Base-by-base conservation (phyloP, 2,888 invertebrate genomes). In the Drosophila multiciliata region DNA sequence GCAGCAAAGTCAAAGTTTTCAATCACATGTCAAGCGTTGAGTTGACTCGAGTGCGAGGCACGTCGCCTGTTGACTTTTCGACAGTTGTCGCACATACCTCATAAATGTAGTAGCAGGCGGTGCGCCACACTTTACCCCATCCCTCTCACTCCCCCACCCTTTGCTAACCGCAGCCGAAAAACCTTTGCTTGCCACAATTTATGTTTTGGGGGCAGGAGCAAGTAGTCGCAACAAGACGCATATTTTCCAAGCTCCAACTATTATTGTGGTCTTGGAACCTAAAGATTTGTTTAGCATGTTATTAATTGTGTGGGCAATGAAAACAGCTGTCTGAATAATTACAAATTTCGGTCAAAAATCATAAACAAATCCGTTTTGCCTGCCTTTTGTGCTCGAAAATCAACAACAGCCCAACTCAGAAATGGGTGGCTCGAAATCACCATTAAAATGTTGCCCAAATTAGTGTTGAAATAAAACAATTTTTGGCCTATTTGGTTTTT, bases 1-100 rank as follows among this genome's bases (percentile, higher is more conserved):
- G 88, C 85, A 89, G 82, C 78, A 87, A 87, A 87, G 90, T 87
- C 90, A 87, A 90, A 87, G 87, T 87, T 90, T 90, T 90, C 90
- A 87, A 90, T 87, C 87, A 87, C 77, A 89, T 90, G 90, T 90
- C 87, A 87, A 90, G 74, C 85, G 82, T 70, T 68, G 76, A 79
- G 70, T 87, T 89, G 82, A 78, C 89, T 87, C 66, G 82, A 73
- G 77, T 81, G 74, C 70, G 68, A 68, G 80, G 65, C 83, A 61
- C 66, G 82, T 77, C 67, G 68, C 64, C 70, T 71, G 65, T 75
- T 73, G 84, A 73, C 86, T 85, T 84, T 75, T 87, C 90, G 85
- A 84, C 87, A 80, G 87, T 83, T 83, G 89, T 84, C 82, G 83
- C 90, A 85, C 83, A 90, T 82, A 77, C 71, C 87, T 87, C 86